These are phyloP conservation scores for Sphenopsis melanotis DNA, from an alignment of 2,797 vertebrate genomes.

Conservation along the genomic window DNA sequence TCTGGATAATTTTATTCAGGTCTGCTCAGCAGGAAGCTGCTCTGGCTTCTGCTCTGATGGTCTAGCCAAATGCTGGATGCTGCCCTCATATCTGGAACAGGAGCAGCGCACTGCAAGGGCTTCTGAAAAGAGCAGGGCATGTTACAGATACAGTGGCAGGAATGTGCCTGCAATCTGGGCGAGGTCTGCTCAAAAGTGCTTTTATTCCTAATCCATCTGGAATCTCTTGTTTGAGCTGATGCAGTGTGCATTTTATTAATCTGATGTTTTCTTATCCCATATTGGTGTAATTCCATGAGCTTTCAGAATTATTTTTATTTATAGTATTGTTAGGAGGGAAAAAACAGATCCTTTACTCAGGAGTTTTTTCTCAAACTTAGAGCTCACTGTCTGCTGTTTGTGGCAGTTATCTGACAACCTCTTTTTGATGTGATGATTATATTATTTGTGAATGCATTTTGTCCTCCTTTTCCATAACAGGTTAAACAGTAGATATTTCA, in stretches of 20 bases:
- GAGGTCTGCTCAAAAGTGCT: background rate
- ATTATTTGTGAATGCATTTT: constrained; percentile 19
- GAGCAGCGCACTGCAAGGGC: background rate
- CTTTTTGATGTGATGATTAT: background rate
- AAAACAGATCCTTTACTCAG: background rate
- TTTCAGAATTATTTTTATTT: background rate
- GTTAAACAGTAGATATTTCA: constrained; percentile 7
- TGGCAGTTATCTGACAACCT: background rate
- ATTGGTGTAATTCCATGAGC: background rate
- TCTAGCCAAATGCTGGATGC: constrained; percentile 22
- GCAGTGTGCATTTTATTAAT: background rate
- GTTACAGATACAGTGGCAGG: background rate
- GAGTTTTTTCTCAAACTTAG: background rate
- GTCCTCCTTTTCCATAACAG: background rate
- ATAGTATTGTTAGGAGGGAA: background rate
- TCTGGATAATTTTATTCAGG: constrained; percentile 42
- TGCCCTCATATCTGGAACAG: background rate
- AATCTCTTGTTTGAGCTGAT: background rate
- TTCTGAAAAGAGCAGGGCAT: background rate
- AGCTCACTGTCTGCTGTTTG: background rate
- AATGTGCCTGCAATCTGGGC: background rate
- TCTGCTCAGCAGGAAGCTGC: constrained; percentile 36
- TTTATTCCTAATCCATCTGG: background rate
- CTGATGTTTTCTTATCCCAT: background rate
- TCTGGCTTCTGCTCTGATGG: constrained; percentile 17